Conservation (phyloP, 2,797 vertebrate species). For the Onychomys torridus region DNA sequence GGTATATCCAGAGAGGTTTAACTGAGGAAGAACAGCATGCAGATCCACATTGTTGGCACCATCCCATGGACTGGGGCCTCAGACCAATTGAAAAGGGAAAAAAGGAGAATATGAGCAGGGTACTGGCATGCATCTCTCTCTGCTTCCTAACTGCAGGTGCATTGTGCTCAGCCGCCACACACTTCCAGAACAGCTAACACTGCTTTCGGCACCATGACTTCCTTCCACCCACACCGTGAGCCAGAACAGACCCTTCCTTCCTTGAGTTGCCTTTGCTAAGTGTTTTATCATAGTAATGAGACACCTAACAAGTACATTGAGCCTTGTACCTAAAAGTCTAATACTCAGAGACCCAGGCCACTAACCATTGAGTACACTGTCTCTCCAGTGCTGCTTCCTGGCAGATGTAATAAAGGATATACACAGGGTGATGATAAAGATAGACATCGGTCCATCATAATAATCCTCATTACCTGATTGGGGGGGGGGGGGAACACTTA, state of each 20-base stretch:
- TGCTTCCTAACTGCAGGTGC: background rate
- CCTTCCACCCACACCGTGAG: background rate
- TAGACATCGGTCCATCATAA: background rate
- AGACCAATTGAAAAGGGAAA: background rate
- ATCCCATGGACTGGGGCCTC: background rate
- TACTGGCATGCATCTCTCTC: background rate
- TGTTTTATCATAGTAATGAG: background rate
- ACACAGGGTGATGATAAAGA: background rate
- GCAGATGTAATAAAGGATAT: background rate
- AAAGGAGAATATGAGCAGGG: background rate
- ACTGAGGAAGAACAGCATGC: background rate
- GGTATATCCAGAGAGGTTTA: background rate
- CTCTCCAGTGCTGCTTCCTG: background rate
- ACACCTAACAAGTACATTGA: background rate
- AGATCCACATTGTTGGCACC: background rate
- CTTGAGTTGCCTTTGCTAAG: background rate
- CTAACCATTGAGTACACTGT: background rate
- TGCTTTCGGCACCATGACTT: background rate
- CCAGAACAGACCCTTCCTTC: background rate
- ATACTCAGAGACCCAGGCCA: background rate
- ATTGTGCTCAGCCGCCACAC: background rate
- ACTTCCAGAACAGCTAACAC: background rate
- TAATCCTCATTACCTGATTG: slow-evolving; percentile 27
- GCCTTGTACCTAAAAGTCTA: background rate
- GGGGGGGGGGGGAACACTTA: no score